Evolutionary conservation across 2,797 vertebrate genomes (phyloP), one percentile per base, ranked within the genome.

Genomic region (Antrozous pallidus): DNA sequence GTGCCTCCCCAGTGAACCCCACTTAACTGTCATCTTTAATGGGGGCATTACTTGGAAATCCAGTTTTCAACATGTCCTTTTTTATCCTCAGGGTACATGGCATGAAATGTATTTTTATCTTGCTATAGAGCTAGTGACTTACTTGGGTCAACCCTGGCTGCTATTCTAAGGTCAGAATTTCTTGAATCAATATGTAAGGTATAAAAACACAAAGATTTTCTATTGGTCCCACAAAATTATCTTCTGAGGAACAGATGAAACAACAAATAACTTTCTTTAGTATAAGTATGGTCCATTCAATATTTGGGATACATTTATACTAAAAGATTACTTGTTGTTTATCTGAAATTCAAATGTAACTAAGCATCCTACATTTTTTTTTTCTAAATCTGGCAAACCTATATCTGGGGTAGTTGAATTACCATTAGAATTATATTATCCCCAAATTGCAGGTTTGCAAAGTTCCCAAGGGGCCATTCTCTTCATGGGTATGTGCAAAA

Each of bases 21-120:
- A 63, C 96, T 98, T 95, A 95, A 18, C 10, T 98, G 98, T 97
- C 95, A 93, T 96, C 97, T 97, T 97, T 98, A 97, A 96, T 96
- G 97, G 96, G 97, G 51, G 81, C 65, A 74, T 90, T 88, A 45
- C 91, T 95, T n/a, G 24, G 79, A 94, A 95, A 91, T 61, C 71
- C 63, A 85, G 56, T 93, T 85, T 93, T 73, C 80, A 93, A 61
- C 17, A n/a, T 80, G 87, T 33, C 40, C 17, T 24, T 96, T 94
- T 73, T 77, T 65, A 65, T 47, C 83, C 80, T 93, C 56, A 75
- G 91, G 83, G 38, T 54, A 26, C 22, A 45, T 0, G 4, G 49
- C 80, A 81, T 28, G 38, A 90, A 73, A 78, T 82, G 69, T 51
- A 92, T 88, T 94, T 95, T 95, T 94, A 93, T 86, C 90, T 79